Evolutionary conservation across 92 coral and sea anemone species (phyloP), one percentile per base, ranked within the genome.

Genomic region (Diadumene lineata): DNA sequence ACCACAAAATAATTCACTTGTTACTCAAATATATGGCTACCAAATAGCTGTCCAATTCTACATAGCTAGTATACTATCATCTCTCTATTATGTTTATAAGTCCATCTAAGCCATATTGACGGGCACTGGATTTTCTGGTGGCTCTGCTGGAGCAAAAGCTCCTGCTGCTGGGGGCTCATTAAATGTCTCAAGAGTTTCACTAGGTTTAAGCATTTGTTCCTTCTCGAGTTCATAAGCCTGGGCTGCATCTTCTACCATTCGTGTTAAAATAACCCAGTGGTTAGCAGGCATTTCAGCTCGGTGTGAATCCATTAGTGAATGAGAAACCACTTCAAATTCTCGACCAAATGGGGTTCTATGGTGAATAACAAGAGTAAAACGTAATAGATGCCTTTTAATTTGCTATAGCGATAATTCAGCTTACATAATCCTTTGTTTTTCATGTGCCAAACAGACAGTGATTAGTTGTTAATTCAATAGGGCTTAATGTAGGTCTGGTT

Each of bases 341-440:
- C 99, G 91, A 22, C 99, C 99, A 74, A 96, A 96, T 43, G 97
- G 97, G 43, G 99, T 96, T 76, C 99, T 96, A 66, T 43, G 6
- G 32, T 9, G 24, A 53, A 53, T 53, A 16, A 16, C 22, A 61
- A 21, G 30, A 46, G 66, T 60, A 33, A 43, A 7, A 2, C n/a
- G n/a, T 15, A 28, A 0, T 58, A 28, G 18, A 27, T 43, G 26
- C 7, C 30, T 1, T 1, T 16, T 8, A 53, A 22, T 4, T 4
- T 4, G 6, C 6, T 38, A 38, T 38, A 38, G 6, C 6, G 48
- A 38, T 4, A 4, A n/a, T n/a, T n/a, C n/a, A n/a, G n/a, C n/a
- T n/a, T n/a, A n/a, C n/a, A n/a, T n/a, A n/a, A n/a, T n/a, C n/a
- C n/a, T n/a, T n/a, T n/a, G n/a, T n/a, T n/a, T n/a, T n/a, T n/a